Base-by-base conservation (phyloP, 2,113 vertebrate genomes). In the Nanger granti region DNA sequence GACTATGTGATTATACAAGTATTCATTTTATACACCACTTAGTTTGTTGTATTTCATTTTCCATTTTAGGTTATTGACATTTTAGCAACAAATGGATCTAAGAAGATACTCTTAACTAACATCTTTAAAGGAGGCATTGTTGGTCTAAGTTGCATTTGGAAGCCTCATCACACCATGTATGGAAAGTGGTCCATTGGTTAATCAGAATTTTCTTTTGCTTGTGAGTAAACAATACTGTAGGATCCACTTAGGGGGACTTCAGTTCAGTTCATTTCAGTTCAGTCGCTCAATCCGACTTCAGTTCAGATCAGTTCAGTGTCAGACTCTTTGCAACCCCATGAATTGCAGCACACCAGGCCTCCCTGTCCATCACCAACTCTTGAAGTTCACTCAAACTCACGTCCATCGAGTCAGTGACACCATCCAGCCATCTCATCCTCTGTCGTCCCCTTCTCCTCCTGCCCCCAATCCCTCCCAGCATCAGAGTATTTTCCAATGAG, bases 301-400 rank as follows among this genome's bases (percentile, higher is more conserved):
- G 28, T 62, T 60, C 59, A 60, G 59, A 2, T 62, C 11, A 62
- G 26, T 62, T 60, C 24, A 60, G 60, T 62, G 60, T 31, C 60
- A 1, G 12, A 31, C 60, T 62, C 12, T 62, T 60, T 62, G 60
- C 12, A 1, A 31, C 60, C 6, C 12, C 60, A 31, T 62, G 60
- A 31, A 62, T 5, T 7, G 60, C 28, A 62, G 60, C 60, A 62
- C 12, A 62, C 28, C 28, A 62, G 60, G 28, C 28, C 28, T 62
- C 12, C 60, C 28, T 62, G 60, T 62, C 60, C 60, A 62, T 62
- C 28, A 62, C 60, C 28, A 62, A 62, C 28, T 62, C 60, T 28
- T 0, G 5, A 13, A 62, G 28, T 31, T 62, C 28, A 62, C 60
- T 29, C 11, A 60, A 0, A 60, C 26, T 60, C 26, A 29, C 0